phyloP scores from a whole-genome alignment of 2,113 vertebrate genomes.

The Spizaetus ornatus region DNA sequence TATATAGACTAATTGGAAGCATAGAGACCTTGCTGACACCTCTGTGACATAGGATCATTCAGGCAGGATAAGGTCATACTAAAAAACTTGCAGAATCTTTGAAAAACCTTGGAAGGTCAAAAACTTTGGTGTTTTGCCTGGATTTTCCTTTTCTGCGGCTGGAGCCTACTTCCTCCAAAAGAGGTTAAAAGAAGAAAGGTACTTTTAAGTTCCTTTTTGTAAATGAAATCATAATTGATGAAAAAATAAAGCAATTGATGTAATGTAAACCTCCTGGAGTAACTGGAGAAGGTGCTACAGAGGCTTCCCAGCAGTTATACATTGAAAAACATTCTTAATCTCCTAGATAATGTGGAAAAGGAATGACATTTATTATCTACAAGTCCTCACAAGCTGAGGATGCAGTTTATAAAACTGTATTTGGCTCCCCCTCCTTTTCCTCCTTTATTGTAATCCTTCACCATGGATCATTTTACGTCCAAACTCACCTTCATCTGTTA shows the following conservation, averaged over 20 bases:
- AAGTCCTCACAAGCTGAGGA: slow-evolving; percentile 44
- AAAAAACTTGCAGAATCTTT: background rate
- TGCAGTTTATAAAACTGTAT: background rate
- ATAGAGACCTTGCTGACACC: background rate
- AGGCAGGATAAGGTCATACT: background rate
- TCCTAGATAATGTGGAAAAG: slow-evolving; percentile 21
- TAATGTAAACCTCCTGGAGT: slow-evolving; percentile 46
- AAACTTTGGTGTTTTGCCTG: background rate
- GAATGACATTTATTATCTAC: slow-evolving; percentile 46
- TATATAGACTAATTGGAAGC: background rate
- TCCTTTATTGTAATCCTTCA: slow-evolving; percentile 22
- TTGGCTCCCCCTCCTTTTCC: background rate
- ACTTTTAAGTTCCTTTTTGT: slow-evolving; percentile 33
- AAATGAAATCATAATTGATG: slow-evolving; percentile 31
- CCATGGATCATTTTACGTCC: background rate
- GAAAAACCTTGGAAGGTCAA: background rate
- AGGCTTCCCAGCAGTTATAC: slow-evolving; percentile 46
- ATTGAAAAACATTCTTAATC: slow-evolving; percentile 46
- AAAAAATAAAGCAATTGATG: slow-evolving; percentile 34
- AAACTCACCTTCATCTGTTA: slow-evolving; percentile 49
- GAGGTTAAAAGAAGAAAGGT: slow-evolving; percentile 11
- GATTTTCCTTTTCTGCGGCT: background rate
- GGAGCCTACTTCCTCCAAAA: background rate
- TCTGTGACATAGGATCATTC: background rate
- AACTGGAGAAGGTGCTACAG: slow-evolving; percentile 50